phyloP scores from a whole-genome alignment of 2,888 invertebrate genomes.

The Ashinkailepas kermadecensis region DNA sequence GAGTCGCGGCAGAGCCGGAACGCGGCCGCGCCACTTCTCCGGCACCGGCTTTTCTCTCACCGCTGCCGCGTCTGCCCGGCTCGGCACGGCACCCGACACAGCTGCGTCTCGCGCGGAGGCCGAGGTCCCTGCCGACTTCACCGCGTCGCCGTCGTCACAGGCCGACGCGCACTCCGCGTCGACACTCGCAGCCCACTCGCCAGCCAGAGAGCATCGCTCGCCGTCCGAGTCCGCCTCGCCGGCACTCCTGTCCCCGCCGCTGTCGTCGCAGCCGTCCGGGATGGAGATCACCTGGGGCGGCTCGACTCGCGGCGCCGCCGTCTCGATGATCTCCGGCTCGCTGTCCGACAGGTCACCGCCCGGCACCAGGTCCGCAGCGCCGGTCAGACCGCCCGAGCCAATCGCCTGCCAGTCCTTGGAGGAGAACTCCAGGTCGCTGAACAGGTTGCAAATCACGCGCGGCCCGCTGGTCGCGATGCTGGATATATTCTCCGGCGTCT shows the following conservation, averaged over 20 bases:
- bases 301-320: not conserved
- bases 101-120: not conserved
- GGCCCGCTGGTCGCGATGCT: not conserved
- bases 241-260: not conserved
- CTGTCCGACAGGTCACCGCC: not conserved
- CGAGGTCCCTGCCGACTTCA: not conserved
- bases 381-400: not conserved
- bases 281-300: not conserved
- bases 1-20: too few relatives aligned
- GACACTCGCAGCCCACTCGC: not conserved
- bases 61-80: too few relatives aligned
- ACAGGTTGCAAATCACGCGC: not conserved
- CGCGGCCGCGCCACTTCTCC: too few relatives aligned
- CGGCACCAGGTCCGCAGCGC: not conserved
- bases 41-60: too few relatives aligned
- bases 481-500: not conserved
- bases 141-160: not conserved
- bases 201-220: not conserved
- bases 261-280: not conserved
- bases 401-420: constrained; percentile 15
- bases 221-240: not conserved
- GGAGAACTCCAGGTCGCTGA: constrained; percentile 1
- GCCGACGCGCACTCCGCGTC: not conserved
- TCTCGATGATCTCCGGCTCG: constrained; percentile 6
- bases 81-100: not conserved